phyloP scores from a whole-genome alignment of 1,140 invertebrate genomes.

The Bactericera cockerelli region DNA sequence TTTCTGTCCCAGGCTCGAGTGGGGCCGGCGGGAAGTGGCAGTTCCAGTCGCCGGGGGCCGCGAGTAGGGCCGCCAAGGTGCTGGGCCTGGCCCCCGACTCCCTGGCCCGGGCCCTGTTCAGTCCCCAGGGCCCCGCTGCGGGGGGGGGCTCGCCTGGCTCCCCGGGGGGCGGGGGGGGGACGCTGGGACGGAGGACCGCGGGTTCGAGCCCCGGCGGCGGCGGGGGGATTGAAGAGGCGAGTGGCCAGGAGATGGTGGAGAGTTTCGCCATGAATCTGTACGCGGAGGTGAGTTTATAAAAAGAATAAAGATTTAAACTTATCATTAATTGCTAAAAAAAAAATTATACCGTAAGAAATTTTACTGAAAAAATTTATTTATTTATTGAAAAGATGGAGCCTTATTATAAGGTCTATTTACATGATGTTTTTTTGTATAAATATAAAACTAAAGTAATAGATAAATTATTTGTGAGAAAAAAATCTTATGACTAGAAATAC shows the following conservation, averaged over 20 bases:
- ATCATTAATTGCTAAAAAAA: too few relatives aligned
- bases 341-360: too few relatives aligned
- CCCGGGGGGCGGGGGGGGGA: neutral
- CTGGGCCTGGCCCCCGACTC: constrained; percentile 72
- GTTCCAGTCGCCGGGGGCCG: constrained; percentile 65
- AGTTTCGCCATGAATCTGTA: constrained; percentile 76
- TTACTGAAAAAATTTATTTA: too few relatives aligned
- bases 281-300: constrained; percentile 37
- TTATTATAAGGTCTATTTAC: too few relatives aligned
- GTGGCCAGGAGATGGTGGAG: constrained; percentile 63
- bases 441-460: too few relatives aligned
- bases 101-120: constrained; percentile 55
- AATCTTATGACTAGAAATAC: too few relatives aligned
- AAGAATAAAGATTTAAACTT: too few relatives aligned
- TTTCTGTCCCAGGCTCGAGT: too few relatives aligned
- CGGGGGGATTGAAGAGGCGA: constrained; percentile 38
- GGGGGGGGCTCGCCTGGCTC: constrained; percentile 26
- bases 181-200: neutral
- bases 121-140: too few relatives aligned
- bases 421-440: too few relatives aligned
- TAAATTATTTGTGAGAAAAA: too few relatives aligned
- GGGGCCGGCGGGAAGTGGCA: constrained; percentile 35
- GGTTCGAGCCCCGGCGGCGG: constrained; percentile 28
- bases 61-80: constrained; percentile 63
- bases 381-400: too few relatives aligned